Evolutionary conservation across 2,113 vertebrate genomes (phyloP), one percentile per base, ranked within the genome.

Genomic region (Phainopepla nitens): DNA sequence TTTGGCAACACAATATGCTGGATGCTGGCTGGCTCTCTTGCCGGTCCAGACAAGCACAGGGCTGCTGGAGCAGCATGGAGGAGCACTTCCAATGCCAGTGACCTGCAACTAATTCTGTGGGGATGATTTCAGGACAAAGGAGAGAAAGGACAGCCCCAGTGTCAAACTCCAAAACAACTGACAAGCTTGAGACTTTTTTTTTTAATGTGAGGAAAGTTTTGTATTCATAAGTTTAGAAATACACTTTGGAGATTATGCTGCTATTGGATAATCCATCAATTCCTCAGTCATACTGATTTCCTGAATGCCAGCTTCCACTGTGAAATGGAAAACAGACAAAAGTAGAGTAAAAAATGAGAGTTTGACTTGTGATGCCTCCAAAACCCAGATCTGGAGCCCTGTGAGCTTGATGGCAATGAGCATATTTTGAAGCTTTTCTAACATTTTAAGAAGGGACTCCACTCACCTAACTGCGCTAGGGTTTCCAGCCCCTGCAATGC

Each of bases 1-100:
- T 95, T 92, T 87, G 86, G 69, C 82, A 96, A 96, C 93, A 93
- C 44, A 35, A 11, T 28, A 14, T 58, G 9, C 82, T 77, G 54
- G 29, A 8, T 62, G 47, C 60, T 80, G 22, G 58, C 79, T 89
- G 76, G 45, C 51, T 70, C 54, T 77, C 35, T 6, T 60, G 64
- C 71, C 29, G 28, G 96, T 78, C 68, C 71, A 44, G 80, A 44
- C 79, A 0, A 78, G 94, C 1, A 0, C 39, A 50, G 64, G 60
- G 82, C 82, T 86, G 82, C 68, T 1, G 7, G 33, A 62, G 29
- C 71, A 31, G 82, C 1, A 0, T 35, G 31, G 41, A 87, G 31
- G 66, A 76, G 75, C 75, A 31, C 78, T 83, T 71, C 17, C 53
- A 44, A 1, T 82, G 42, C 45, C 68, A 33, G 22, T 89, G 82